Evolutionary conservation across 1,140 invertebrate species (phyloP), one percentile per base, ranked within the genome.

Genomic region (Drosophila gunungcola): DNA sequence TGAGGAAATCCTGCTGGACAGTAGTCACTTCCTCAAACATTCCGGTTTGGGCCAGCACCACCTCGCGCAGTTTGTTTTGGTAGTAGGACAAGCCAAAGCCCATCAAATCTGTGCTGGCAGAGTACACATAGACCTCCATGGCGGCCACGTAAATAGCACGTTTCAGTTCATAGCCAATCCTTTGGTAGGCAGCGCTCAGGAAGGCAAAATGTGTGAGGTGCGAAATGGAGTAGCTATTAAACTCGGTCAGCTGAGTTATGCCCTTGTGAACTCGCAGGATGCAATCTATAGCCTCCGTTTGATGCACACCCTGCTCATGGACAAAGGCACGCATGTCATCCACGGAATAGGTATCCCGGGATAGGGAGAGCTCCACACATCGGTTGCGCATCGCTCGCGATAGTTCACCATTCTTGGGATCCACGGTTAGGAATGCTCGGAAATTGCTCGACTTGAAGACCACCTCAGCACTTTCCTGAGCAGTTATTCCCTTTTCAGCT

Each of bases 381-480:
- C 99, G 94, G 92, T 99, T 99, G 65, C 98, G 95, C 98, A 99
- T 99, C 0, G 99, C 98, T 88, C 98, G 95, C 3, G 99, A 99
- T 62, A 99, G 97, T 93, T 99, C 97, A 1, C 98, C 98, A 93
- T 97, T 96, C 80, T 95, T 96, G 0, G 98, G 97, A 94, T 99
- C 96, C 95, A 99, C 98, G 0, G 98, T 96, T 38, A 99, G 94
- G 91, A 99, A 98, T 13, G 99, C 94, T 51, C 98, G 95, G 91
- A 99, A 99, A 90, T 99, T 95, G 38, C 95, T 93, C 92, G 99
- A 98, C 2, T 98, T 98, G 80, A 93, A 95, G 13, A 99, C 95
- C 29, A 95, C 94, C 48, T 95, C 93, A 21, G 97, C 94, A 52
- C 95, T 93, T 49, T 96, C 96, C 76, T 96, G 93, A 1, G 93